phyloP scores from a whole-genome alignment of 1,140 invertebrate genomes.

The Panonychus citri region DNA sequence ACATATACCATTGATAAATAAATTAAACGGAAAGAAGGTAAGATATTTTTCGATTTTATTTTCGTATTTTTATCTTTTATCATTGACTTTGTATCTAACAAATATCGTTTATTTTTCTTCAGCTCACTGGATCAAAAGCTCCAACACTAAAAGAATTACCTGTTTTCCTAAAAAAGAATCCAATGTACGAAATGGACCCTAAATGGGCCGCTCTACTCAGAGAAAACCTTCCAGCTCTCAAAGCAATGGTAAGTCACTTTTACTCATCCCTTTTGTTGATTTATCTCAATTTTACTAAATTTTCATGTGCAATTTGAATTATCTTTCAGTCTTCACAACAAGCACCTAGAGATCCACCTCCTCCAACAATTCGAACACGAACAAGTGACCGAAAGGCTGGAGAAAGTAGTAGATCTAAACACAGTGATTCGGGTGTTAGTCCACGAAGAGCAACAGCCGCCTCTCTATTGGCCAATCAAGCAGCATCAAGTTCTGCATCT shows the following conservation, averaged over 20 bases:
- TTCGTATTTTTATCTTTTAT: neutral
- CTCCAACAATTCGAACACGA: constrained; percentile 5
- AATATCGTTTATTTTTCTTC: constrained; percentile 8
- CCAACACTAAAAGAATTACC: constrained; percentile 76
- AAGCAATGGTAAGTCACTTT: constrained; percentile 7
- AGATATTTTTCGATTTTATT: constrained; percentile 3
- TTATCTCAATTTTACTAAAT: too few relatives aligned
- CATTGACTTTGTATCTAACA: neutral
- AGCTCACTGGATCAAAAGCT: constrained; percentile 76
- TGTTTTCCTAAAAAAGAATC: constrained; percentile 82
- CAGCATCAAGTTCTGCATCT: neutral
- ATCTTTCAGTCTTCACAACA: neutral
- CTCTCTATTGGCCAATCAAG: constrained; percentile 15
- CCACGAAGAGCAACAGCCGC: constrained; percentile 35
- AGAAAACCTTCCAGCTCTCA: constrained; percentile 7
- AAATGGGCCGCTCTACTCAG: constrained; percentile 77
- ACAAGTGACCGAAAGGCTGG: constrained; percentile 7
- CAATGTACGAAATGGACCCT: constrained; percentile 87
- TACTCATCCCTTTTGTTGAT: too few relatives aligned
- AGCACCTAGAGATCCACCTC: neutral
- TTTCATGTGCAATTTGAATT: too few relatives aligned
- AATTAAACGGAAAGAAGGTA: constrained; percentile 72
- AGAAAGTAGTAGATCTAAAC: neutral
- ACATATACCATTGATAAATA: constrained; percentile 78
- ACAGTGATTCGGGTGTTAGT: constrained; percentile 19